A percentile compares a stretch with the other conserved stretches of the same genome.
phyloP scores from a whole-genome alignment of 2,888 invertebrate genomes.

The Dryococelus australis region DNA sequence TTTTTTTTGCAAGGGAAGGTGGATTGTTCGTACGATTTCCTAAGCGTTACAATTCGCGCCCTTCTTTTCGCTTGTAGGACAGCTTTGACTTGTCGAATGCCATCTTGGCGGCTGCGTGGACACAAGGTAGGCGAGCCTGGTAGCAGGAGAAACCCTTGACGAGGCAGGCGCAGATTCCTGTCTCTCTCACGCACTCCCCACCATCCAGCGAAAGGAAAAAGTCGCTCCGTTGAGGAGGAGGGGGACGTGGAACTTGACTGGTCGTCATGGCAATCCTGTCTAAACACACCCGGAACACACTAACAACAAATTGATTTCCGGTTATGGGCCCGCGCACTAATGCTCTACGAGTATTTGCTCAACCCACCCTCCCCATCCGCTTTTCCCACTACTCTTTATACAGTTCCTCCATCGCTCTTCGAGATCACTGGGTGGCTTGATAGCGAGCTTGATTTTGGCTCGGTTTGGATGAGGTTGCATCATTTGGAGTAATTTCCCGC shows the following conservation, averaged over 20 bases:
- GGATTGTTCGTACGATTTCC: too few relatives aligned
- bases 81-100: too few relatives aligned
- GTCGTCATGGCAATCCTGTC: conserved; percentile 17
- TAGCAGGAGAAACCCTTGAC: neutral
- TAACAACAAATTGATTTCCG: conserved; percentile 24
- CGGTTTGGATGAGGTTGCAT: neutral
- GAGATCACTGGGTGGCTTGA: neutral
- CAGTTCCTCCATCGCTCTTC: neutral
- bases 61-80: too few relatives aligned
- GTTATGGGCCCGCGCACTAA: conserved; percentile 25
- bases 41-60: too few relatives aligned
- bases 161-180: neutral
- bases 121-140: neutral
- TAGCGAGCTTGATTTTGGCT: neutral
- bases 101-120: too few relatives aligned
- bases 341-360: neutral
- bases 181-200: neutral
- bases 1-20: too few relatives aligned
- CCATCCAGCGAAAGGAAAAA: neutral
- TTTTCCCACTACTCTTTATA: neutral
- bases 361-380: neutral
- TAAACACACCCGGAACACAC: conserved; percentile 13
- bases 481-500: neutral
- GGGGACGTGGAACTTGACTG: neutral
- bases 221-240: neutral